phyloP scores from a whole-genome alignment of 2,888 invertebrate genomes.

The Platycheirus rosarum region DNA sequence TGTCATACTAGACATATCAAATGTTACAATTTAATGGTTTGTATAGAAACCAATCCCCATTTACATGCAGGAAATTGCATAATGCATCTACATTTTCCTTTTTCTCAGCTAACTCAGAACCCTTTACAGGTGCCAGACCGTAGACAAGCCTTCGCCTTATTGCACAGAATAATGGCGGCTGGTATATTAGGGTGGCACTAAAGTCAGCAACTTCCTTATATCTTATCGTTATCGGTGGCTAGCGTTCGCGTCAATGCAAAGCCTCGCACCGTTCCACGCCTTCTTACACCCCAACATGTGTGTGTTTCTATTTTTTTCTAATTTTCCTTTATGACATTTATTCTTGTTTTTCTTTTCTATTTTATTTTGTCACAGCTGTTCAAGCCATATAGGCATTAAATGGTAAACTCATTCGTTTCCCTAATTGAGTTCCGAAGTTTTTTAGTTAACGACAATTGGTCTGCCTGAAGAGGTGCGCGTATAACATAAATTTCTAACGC shows the following conservation, averaged over 20 bases:
- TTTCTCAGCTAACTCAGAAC: too few relatives aligned
- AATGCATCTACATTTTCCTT: too few relatives aligned
- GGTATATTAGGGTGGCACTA: constrained; percentile 33
- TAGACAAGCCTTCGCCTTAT: too few relatives aligned
- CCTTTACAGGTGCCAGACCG: too few relatives aligned
- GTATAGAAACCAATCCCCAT: too few relatives aligned
- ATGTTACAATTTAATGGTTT: too few relatives aligned
- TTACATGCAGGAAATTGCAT: too few relatives aligned
- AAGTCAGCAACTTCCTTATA: constrained; percentile 19
- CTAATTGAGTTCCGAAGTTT: constrained; percentile 37
- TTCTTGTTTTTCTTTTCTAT: background rate
- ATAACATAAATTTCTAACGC: background rate
- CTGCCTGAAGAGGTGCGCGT: constrained; percentile 42
- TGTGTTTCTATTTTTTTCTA: background rate
- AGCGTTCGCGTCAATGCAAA: constrained; percentile 18
- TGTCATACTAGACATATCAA: too few relatives aligned
- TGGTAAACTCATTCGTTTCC: constrained; percentile 23
- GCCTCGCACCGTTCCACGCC: constrained; percentile 31
- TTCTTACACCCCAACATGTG: constrained; percentile 28
- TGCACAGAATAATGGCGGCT: background rate
- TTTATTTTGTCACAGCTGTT: background rate
- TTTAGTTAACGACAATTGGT: constrained; percentile 60
- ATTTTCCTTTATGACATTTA: background rate
- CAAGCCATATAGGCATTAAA: background rate
- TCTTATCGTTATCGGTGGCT: constrained; percentile 35